These are phyloP conservation scores for Fistularia commersonii DNA, from an alignment of 2,797 vertebrate genomes.

Conservation along the genomic window DNA sequence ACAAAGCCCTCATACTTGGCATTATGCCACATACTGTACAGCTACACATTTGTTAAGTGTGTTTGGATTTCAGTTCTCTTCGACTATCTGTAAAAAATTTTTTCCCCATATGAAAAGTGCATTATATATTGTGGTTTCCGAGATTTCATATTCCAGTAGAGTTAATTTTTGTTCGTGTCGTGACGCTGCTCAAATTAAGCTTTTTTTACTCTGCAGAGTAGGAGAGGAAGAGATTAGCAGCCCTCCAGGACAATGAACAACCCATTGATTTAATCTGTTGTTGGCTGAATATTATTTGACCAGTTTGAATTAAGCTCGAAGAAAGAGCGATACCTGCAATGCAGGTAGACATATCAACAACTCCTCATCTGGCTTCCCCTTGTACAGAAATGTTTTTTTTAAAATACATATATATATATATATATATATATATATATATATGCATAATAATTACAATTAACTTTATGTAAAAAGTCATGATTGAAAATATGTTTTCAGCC, in stretches of 20 bases:
- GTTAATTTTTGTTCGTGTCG: slow-evolving; percentile 25
- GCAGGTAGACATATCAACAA: slow-evolving; percentile 6
- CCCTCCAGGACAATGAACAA: slow-evolving; percentile 31
- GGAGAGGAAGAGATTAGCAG: slow-evolving; percentile 56
- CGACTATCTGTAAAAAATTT: no score
- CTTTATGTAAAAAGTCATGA: no score
- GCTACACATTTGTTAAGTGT: no score
- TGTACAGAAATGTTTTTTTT: slow-evolving; percentile 5
- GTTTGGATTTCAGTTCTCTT: no score
- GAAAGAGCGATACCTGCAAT: slow-evolving; percentile 17
- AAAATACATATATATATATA: background rate
- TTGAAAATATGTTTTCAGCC: background rate
- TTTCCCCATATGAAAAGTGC: no score
- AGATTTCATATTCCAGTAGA: slow-evolving; percentile 15
- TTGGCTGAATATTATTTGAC: slow-evolving; percentile 18
- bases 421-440: background rate
- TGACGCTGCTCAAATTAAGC: slow-evolving; percentile 24
- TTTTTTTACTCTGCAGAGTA: slow-evolving; percentile 17
- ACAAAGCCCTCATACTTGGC: background rate
- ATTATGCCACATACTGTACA: slow-evolving; percentile 4
- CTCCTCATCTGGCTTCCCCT: slow-evolving; percentile 2
- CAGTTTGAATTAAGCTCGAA: slow-evolving; percentile 19
- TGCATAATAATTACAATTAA: background rate
- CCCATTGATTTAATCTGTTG: slow-evolving; percentile 26
- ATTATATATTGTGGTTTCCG: no score